Base-by-base conservation (phyloP, 2,888 invertebrate genomes). In the Aspidiotus rigidus region DNA sequence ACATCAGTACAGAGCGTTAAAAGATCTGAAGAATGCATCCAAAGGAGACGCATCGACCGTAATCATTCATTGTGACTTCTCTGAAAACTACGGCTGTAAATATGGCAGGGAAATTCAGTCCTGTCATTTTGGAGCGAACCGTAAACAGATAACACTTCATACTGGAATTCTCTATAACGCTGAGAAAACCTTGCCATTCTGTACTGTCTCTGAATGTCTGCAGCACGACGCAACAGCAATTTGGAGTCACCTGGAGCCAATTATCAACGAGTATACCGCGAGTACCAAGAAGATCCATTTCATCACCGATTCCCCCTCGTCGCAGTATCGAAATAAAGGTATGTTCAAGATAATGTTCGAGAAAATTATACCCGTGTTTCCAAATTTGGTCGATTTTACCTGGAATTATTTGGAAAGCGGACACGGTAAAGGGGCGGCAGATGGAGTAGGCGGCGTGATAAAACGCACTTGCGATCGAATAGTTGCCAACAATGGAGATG, bases 241-340 rank as follows among this genome's bases (percentile, higher is more conserved):
- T 64, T 79, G 79, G 77, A 76, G 76, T 44, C 77, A 78, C 72
- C 71, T 78, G 53, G 64, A 72, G 66, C 77, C 77, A 71, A 71
- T 76, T 42, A 62, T 41, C 61, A 11, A 9, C 9, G 49, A 49
- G 49, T 49, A 49, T 11, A n/a, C n/a, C n/a, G 11, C 10, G 11
- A 9, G 11, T 49, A 49, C 11, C 11, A 49, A 49, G 11, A 11
- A 49, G 49, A 62, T 77, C 7, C 76, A 78, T 72, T 77, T 77
- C 64, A 39, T 76, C 3, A 77, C 76, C 70, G 78, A 78, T 72
- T 75, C 77, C 7, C 77, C 78, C 7, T 74, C 74, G 0, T 76
- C 75, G 7, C 77, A 78, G 69, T 77, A 78, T 67, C 69, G 76
- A 40, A 76, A 78, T 71, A 77, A 78, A 74, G 73, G 72, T 0